Evolutionary conservation across 2,888 invertebrate genomes (phyloP).

Genomic region (Mystacides longicornis): DNA sequence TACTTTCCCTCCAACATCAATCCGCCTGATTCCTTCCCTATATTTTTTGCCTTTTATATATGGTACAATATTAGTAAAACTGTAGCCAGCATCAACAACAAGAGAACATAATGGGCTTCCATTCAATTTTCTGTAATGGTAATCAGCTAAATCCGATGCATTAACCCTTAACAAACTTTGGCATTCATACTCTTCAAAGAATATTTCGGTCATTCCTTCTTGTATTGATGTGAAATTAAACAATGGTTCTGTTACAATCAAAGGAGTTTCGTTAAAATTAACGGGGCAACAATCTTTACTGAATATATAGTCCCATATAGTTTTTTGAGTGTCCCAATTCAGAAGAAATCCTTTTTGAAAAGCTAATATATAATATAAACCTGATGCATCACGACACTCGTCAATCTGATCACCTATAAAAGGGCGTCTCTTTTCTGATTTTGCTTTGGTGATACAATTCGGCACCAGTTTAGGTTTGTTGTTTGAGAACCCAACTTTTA

Average conservation of each 20-base stretch:
- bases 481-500: conserved; percentile 76
- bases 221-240: conserved; percentile 90
- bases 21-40: conserved; percentile 64
- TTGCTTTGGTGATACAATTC: conserved; percentile 97
- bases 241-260: conserved; percentile 89
- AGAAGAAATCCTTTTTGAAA: conserved; percentile 92
- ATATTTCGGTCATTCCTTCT: conserved; percentile 90
- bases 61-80: conserved; percentile 91
- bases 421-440: conserved; percentile 86
- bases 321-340: conserved; percentile 95
- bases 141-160: conserved; percentile 72
- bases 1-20: conserved; percentile 95
- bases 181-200: conserved; percentile 96
- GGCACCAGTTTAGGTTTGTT: conserved; percentile 71
- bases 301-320: conserved; percentile 93
- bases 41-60: conserved; percentile 64
- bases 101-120: conserved; percentile 60
- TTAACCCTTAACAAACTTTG: conserved; percentile 73
- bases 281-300: conserved; percentile 77
- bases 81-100: conserved; percentile 91
- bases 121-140: conserved; percentile 51
- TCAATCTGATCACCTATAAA: conserved; percentile 90
- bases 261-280: conserved; percentile 66
- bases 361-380: conserved; percentile 87
- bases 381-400: conserved; percentile 93